Conservation (phyloP, 2,888 invertebrate species). For the Augiades crinisus region DNA sequence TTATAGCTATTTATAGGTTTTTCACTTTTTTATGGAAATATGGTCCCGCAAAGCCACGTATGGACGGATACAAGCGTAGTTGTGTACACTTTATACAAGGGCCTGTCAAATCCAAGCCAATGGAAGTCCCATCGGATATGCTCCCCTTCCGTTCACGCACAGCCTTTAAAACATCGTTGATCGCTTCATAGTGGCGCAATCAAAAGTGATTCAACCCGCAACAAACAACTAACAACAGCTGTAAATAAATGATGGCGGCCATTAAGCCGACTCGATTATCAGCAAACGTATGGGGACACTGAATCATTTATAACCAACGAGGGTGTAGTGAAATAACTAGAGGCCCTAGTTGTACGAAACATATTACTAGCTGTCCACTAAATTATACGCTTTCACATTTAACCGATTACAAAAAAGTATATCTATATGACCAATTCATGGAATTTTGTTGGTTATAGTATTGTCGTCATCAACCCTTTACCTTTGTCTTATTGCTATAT, state of each 20-base stretch:
- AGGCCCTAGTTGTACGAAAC: too few species aligned
- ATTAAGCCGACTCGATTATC: conserved; percentile 26
- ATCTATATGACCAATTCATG: too few species aligned
- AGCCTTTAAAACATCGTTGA: conserved; percentile 1
- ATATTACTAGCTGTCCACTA: too few species aligned
- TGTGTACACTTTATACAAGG: background rate
- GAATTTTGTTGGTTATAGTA: too few species aligned
- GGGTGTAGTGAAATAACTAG: conserved; percentile 1
- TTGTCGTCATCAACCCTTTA: too few species aligned
- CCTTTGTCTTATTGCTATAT: too few species aligned
- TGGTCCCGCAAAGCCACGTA: too few species aligned
- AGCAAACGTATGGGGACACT: conserved; percentile 14
- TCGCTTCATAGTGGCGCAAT: conserved; percentile 2
- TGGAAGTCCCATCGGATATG: background rate
- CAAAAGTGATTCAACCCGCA: conserved; percentile 13
- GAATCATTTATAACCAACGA: conserved; percentile 10
- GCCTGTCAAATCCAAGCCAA: background rate
- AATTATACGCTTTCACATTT: too few species aligned
- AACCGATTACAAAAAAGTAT: too few species aligned
- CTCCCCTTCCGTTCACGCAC: background rate
- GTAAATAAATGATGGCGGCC: conserved; percentile 28
- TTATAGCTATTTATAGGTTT: background rate
- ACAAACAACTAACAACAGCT: conserved; percentile 26
- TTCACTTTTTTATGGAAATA: too few species aligned
- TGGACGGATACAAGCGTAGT: too few species aligned